Evolutionary conservation across 2,797 vertebrate species (phyloP), one percentile per base, ranked within the genome.

Genomic region (Danionella dracula): DNA sequence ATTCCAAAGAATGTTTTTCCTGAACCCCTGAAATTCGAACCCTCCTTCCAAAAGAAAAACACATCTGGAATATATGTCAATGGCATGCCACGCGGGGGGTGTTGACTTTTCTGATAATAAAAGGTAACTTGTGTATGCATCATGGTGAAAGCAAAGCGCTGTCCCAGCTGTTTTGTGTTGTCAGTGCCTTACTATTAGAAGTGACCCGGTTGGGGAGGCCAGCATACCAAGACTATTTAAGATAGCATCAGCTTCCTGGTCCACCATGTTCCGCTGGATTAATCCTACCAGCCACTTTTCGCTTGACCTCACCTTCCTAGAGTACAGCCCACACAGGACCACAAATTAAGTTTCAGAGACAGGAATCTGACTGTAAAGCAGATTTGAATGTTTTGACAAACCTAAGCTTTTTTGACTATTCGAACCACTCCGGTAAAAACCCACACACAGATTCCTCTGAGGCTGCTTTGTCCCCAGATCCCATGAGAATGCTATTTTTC

Each of bases 21-120:
- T 66, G 61, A 63, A 34, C 27, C 15, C 49, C 12, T 34, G 55
- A 67, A 68, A 73, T 70, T 73, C 54, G 31, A 54, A 37, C 59
- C 48, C 49, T 68, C 29, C 29, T 4, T 51, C 12, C 60, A 37
- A 37, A 61, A 65, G 71, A 61, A 68, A 73, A 73, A 61, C 62
- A 76, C 71, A 71, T 76, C 75, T 76, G 75, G 75, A 71, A 74
- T 69, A 70, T 38, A 76, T 69, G 68, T 74, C 62, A 63, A 66
- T 58, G 56, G 68, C 44, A 53, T 71, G 74, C 74, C 65, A 11
- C 50, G 21, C 60, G 70, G 64, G 21, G 75, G 58, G 51, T 2
- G 19, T 68, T 10, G 21, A 66, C 27, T 58, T 71, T 27, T 68
- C 59, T 54, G 23, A 46, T 40, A 70, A 59, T 69, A 64, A 70